phyloP scores from a whole-genome alignment of 30 jellyfish, hydroid and myxozoan species.

The Morbakka virulenta region DNA sequence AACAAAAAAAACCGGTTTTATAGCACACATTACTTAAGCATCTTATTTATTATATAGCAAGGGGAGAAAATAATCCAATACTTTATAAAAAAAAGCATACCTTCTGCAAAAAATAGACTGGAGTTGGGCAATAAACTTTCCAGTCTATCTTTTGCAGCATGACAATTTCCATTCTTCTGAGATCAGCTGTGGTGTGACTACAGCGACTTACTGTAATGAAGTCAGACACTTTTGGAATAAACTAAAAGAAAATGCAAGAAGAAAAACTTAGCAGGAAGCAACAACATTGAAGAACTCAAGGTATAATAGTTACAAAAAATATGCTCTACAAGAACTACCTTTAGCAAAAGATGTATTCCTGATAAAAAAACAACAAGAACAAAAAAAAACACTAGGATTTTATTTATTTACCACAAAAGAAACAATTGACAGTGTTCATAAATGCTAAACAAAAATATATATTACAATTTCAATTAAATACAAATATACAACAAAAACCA shows the following conservation, averaged over 20 bases:
- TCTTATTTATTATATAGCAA: no score
- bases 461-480: no score
- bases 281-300: no score
- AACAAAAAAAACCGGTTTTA: no score
- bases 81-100: no score
- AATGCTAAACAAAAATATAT: no score
- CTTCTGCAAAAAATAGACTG: constrained; percentile 62
- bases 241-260: constrained; percentile 7
- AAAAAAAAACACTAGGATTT: not conserved
- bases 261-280: not conserved
- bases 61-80: no score
- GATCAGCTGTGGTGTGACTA: constrained; percentile 49
- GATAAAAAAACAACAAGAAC: not conserved
- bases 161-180: constrained; percentile 62
- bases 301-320: no score
- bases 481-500: not conserved
- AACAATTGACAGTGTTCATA: no score
- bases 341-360: no score
- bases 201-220: constrained; percentile 65
- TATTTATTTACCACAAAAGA: not conserved
- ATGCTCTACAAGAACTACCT: no score
- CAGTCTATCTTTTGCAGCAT: constrained; percentile 61
- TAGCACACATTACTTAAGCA: no score
- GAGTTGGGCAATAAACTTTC: constrained; percentile 58
- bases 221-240: constrained; percentile 76